Conservation (phyloP, 2,113 vertebrate genomes). For the Thoracochromis brauschi region DNA sequence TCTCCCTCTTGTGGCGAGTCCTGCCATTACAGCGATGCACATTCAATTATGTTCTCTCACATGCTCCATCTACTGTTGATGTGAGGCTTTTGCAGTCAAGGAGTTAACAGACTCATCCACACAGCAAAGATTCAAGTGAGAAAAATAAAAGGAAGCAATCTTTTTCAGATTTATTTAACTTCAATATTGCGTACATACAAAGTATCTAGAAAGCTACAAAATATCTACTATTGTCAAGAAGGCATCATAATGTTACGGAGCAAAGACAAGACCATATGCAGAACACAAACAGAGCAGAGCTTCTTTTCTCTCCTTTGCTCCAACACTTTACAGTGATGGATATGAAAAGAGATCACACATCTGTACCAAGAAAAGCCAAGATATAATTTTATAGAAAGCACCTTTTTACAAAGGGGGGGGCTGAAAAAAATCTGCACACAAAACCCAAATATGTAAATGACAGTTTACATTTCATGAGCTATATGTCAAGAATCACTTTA, state of each 20-base stretch:
- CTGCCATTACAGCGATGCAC: neutral
- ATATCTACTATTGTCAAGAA: slow-evolving; percentile 99
- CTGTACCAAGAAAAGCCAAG: slow-evolving; percentile 96
- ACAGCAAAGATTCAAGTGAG: neutral
- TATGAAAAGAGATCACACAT: slow-evolving; percentile 96
- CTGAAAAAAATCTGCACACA: slow-evolving; percentile 84
- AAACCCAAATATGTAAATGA: slow-evolving; percentile 90
- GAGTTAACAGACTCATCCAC: neutral
- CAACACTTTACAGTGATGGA: slow-evolving; percentile 89
- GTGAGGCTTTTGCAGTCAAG: neutral
- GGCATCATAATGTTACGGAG: slow-evolving; percentile 99
- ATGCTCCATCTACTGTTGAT: slow-evolving; percentile 27
- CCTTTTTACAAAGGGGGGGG: slow-evolving; percentile 76
- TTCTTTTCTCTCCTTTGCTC: slow-evolving; percentile 77
- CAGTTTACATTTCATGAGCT: slow-evolving; percentile 82
- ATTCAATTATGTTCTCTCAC: neutral
- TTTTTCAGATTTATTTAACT: slow-evolving; percentile 91
- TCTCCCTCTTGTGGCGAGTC: slow-evolving; percentile 35
- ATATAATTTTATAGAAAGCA: slow-evolving; percentile 97
- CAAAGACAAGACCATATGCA: slow-evolving; percentile 98
- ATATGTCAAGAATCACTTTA: slow-evolving; percentile 94
- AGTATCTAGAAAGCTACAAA: slow-evolving; percentile 99
- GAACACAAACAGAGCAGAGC: slow-evolving; percentile 85
- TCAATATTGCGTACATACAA: slow-evolving; percentile 99
- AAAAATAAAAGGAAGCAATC: neutral